These are phyloP conservation scores for Lasioglossum zephyrum DNA, from an alignment of 2,888 invertebrate genomes.

Conservation along the genomic window DNA sequence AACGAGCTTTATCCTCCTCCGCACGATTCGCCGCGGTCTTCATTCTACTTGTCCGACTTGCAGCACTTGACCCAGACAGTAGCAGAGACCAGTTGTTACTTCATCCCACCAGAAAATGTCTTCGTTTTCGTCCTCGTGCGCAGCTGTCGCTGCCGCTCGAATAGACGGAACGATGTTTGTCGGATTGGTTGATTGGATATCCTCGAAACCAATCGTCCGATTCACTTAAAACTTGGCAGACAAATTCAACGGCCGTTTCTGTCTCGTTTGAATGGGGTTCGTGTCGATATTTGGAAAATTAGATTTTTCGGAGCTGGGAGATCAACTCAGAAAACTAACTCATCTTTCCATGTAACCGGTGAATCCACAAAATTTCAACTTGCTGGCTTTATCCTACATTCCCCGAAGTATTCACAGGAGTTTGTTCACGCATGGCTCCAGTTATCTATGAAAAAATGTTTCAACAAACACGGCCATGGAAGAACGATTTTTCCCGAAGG, in stretches of 20 bases:
- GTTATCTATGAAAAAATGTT: not conserved
- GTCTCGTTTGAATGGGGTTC: not conserved
- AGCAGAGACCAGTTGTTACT: not conserved
- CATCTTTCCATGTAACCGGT: not conserved
- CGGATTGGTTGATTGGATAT: not conserved
- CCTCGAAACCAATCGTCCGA: not conserved
- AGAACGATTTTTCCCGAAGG: not conserved
- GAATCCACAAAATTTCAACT: not conserved
- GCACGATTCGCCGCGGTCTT: slow-evolving; percentile 1
- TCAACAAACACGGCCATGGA: not conserved
- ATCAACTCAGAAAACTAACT: not conserved
- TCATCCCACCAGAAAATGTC: not conserved
- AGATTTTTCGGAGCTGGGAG: not conserved
- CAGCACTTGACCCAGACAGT: not conserved
- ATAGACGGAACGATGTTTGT: not conserved
- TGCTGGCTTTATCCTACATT: not conserved
- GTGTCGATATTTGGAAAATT: not conserved
- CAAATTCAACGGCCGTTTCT: not conserved
- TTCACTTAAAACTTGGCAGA: not conserved
- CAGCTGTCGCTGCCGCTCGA: not conserved
- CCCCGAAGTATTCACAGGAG: not conserved
- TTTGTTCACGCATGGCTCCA: not conserved
- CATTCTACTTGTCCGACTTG: not conserved
- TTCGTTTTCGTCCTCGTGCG: not conserved
- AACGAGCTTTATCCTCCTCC: slow-evolving; percentile 15